Evolutionary conservation across 53 echinoderm and acorn worm species (phyloP).

Genomic region (Holothuria scabra): DNA sequence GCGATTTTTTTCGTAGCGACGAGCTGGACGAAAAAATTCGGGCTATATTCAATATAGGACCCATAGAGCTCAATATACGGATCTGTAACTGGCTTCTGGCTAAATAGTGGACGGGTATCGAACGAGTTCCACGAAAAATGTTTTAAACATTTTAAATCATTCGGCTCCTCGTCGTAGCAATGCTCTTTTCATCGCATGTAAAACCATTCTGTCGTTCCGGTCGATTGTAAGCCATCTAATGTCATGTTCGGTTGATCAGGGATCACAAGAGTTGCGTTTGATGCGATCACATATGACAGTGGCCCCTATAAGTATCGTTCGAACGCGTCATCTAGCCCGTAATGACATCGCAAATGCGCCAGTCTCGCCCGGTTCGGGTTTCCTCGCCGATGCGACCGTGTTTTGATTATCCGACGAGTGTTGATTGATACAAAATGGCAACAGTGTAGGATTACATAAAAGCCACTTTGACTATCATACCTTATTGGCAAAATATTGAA

Average conservation of each 20-base stretch:
- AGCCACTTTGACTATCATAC: conserved; percentile 41
- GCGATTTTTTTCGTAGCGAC: too few relatives aligned
- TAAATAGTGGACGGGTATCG: too few relatives aligned
- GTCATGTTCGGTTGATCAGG: conserved; percentile 13
- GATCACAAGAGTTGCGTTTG: not conserved
- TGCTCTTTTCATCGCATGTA: not conserved
- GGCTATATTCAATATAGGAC: too few relatives aligned
- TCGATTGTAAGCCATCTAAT: conserved; percentile 6
- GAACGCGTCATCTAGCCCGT: conserved; percentile 32
- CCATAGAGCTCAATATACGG: too few relatives aligned
- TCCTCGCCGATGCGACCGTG: conserved; percentile 3
- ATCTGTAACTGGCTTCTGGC: too few relatives aligned
- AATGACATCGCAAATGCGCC: conserved; percentile 32
- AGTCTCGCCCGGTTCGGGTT: conserved; percentile 35
- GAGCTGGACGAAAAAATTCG: too few relatives aligned
- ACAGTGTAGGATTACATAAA: conserved; percentile 21
- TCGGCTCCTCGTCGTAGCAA: too few relatives aligned
- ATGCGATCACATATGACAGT: conserved; percentile 25
- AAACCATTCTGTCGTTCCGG: conserved; percentile 12
- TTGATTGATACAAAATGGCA: conserved; percentile 49
- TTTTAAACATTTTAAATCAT: too few relatives aligned
- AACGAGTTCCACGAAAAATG: too few relatives aligned
- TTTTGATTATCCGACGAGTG: conserved; percentile 40
- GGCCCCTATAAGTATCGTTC: conserved; percentile 12
- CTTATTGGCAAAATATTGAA: conserved; percentile 44